Base-by-base conservation (phyloP, 2,797 vertebrate genomes). In the Enteromius paludinosus region DNA sequence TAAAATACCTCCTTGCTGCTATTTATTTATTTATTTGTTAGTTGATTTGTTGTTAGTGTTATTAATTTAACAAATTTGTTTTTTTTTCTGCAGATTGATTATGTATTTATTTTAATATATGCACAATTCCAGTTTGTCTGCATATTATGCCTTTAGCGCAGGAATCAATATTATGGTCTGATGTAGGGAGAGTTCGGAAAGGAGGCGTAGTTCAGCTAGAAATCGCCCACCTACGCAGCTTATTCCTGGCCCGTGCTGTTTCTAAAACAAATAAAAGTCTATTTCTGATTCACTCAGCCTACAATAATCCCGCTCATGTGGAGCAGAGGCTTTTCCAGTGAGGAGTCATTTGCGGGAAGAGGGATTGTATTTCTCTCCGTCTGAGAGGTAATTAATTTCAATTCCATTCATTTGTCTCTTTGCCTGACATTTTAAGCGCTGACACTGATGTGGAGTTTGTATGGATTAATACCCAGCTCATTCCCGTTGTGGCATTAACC, bases 371-470 rank as follows among this genome's bases (percentile, higher is more conserved):
- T 76, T 73, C 69, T 70, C 82, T 83, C 52, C 56, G 38, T 81
- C 80, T 84, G 72, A 74, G 82, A 83, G 73, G 71, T 81, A 86
- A 85, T 85, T 85, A 72, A 87, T 84, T 85, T 89, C 79, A 81
- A 66, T 52, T 64, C 61, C 30, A 81, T 84, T 84, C 74, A 73
- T 75, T 79, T 54, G 69, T 85, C 69, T 78, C 72, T 35, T 64
- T 64, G 47, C 81, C 73, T 83, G 83, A 82, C 85, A 86, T 88
- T 87, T 85, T 83, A 83, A 81, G 74, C 71, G 64, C 81, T 62
- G 62, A 87, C 83, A 79, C 80, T 86, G 80, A 84, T 49, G 56
- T 72, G 69, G 66, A 81, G 81, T 65, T 82, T 82, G 79, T 74
- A 71, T 81, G 81, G 87, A 77, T 85, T 87, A 88, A 85, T 74